Conservation (phyloP, 1,140 invertebrate genomes). For the Drusus annulatus region DNA sequence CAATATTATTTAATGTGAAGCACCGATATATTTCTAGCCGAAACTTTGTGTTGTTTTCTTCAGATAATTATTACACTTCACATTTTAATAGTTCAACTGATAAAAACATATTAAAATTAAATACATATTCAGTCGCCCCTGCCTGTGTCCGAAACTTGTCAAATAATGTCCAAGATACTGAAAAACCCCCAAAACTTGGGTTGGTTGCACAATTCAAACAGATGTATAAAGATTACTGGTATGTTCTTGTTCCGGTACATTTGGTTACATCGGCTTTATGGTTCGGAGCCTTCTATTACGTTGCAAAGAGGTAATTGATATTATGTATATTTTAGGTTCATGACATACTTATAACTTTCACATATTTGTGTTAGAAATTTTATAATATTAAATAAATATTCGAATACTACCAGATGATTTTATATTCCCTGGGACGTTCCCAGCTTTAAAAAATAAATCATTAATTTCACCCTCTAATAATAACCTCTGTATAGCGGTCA, state of each 20-base stretch:
- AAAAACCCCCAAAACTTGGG: constrained; percentile 62
- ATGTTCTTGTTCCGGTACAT: constrained; percentile 93
- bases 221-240: constrained; percentile 96
- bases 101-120: neutral
- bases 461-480: too few species aligned
- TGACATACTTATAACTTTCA: constrained; percentile 4
- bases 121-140: neutral
- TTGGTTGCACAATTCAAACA: constrained; percentile 90
- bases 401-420: neutral
- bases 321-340: constrained; percentile 5
- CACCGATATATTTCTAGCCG: neutral
- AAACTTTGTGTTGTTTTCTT: constrained; percentile 23
- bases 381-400: constrained; percentile 4
- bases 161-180: constrained; percentile 17
- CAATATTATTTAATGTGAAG: constrained; percentile 17
- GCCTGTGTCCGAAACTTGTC: constrained; percentile 20
- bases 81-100: constrained; percentile 1
- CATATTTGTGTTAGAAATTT: neutral
- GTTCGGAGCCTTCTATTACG: constrained; percentile 89
- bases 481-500: too few species aligned
- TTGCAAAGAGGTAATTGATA: constrained; percentile 83
- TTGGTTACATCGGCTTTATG: constrained; percentile 87
- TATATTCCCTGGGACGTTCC: too few species aligned
- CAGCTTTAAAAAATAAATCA: too few species aligned
- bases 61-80: neutral